Evolutionary conservation across 2,113 vertebrate genomes (phyloP).

Genomic region (Nettapus auritus): DNA sequence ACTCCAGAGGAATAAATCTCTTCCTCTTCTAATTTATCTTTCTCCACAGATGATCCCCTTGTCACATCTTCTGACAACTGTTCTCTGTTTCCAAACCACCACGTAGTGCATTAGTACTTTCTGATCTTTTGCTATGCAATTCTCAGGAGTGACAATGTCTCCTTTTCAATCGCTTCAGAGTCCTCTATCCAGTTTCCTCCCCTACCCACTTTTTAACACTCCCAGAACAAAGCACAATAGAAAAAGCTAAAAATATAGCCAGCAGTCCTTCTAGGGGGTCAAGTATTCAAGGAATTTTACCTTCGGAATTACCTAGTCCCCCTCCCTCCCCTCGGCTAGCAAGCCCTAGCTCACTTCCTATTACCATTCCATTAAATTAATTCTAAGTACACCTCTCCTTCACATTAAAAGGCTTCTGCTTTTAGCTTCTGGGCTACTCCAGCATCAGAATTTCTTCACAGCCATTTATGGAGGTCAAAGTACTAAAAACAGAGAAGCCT

Average conservation of each 20-base stretch:
- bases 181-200: not conserved
- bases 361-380: not conserved
- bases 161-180: not conserved
- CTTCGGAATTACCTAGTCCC: not conserved
- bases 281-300: not conserved
- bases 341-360: not conserved
- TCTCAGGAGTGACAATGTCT: not conserved
- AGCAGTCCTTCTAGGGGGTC: not conserved
- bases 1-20: not conserved
- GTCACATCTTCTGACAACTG: not conserved
- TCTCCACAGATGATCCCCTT: not conserved
- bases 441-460: not conserved
- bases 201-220: not conserved
- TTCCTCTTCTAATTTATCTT: not conserved
- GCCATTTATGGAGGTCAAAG: not conserved
- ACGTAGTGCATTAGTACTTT: not conserved
- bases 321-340: not conserved
- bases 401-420: not conserved
- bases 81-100: not conserved
- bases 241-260: not conserved
- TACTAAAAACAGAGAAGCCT: constrained; percentile 14
- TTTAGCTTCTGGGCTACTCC: constrained; percentile 17
- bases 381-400: not conserved
- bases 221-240: not conserved
- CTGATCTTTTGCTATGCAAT: not conserved